phyloP scores from a whole-genome alignment of 2,797 vertebrate genomes.

The Nannoperca obscura region DNA sequence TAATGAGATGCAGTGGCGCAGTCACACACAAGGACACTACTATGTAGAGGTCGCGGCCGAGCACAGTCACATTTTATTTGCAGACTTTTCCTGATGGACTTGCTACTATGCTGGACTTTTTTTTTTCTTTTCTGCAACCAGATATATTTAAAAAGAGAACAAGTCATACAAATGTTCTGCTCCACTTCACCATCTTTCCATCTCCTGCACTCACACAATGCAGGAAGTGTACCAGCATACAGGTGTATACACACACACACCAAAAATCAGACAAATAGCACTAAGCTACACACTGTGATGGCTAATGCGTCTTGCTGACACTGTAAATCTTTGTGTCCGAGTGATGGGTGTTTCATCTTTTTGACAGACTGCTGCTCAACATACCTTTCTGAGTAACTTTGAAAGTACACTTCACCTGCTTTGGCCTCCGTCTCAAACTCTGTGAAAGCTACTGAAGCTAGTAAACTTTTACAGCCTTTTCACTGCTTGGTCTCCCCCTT shows the following conservation, averaged over 20 bases:
- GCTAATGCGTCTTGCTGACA: conserved; percentile 60
- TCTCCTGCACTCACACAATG: conserved; percentile 29
- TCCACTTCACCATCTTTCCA: conserved; percentile 42
- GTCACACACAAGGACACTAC: conserved; percentile 25
- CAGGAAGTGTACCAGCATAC: conserved; percentile 13
- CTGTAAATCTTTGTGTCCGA: conserved; percentile 61
- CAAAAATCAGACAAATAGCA: conserved; percentile 57
- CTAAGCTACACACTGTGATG: conserved; percentile 40
- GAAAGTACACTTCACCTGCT: conserved; percentile 62
- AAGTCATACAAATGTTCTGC: conserved; percentile 50
- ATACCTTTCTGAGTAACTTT: conserved; percentile 59
- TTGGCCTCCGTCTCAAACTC: conserved; percentile 63
- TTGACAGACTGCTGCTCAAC: conserved; percentile 66
- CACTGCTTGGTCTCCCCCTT: conserved; percentile 42
- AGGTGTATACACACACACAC: not conserved
- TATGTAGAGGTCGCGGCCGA: conserved; percentile 22
- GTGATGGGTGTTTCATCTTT: conserved; percentile 66
- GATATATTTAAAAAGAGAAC: conserved; percentile 29
- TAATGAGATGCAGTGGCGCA: conserved; percentile 28
- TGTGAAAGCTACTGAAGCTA: conserved; percentile 50
- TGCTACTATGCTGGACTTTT: conserved; percentile 12
- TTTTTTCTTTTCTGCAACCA: not conserved
- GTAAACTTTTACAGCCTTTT: conserved; percentile 65
- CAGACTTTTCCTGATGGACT: conserved; percentile 18
- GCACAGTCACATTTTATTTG: conserved; percentile 27